Evolutionary conservation across 2,888 invertebrate species (phyloP).

Genomic region (Ophion ventricosus): DNA sequence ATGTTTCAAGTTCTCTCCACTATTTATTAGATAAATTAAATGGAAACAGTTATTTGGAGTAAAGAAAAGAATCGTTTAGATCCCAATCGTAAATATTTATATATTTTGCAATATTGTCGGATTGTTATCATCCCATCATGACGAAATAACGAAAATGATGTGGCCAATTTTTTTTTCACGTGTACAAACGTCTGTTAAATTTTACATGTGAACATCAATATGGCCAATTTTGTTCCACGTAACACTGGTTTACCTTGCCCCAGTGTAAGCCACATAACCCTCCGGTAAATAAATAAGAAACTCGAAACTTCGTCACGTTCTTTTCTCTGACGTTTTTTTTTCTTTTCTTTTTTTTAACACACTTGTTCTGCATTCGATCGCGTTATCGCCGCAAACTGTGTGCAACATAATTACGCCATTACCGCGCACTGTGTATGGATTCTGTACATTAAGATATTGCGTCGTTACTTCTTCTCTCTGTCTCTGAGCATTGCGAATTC

Average conservation of each 20-base stretch:
- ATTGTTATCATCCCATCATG: not conserved
- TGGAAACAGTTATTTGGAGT: too few species aligned
- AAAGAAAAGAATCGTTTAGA: too few species aligned
- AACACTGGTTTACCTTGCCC: constrained; percentile 47
- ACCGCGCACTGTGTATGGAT: constrained; percentile 52
- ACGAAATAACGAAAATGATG: not conserved
- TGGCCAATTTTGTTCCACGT: constrained; percentile 10
- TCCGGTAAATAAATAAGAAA: constrained; percentile 16
- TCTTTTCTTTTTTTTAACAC: constrained; percentile 21
- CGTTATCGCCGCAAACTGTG: constrained; percentile 67
- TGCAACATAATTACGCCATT: constrained; percentile 71
- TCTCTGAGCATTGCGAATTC: constrained; percentile 43
- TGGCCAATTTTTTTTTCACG: not conserved
- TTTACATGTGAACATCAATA: not conserved
- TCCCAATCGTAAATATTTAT: too few species aligned
- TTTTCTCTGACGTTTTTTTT: constrained; percentile 6
- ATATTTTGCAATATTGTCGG: not conserved
- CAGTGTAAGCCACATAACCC: constrained; percentile 7
- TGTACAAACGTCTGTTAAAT: not conserved
- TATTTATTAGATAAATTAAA: too few species aligned
- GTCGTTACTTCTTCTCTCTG: constrained; percentile 65
- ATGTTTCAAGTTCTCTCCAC: too few species aligned
- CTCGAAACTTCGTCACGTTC: constrained; percentile 29
- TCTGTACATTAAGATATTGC: constrained; percentile 74
- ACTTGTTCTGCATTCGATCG: constrained; percentile 64